phyloP scores from a whole-genome alignment of 2,888 invertebrate species.

The Clistopyga incitator region DNA sequence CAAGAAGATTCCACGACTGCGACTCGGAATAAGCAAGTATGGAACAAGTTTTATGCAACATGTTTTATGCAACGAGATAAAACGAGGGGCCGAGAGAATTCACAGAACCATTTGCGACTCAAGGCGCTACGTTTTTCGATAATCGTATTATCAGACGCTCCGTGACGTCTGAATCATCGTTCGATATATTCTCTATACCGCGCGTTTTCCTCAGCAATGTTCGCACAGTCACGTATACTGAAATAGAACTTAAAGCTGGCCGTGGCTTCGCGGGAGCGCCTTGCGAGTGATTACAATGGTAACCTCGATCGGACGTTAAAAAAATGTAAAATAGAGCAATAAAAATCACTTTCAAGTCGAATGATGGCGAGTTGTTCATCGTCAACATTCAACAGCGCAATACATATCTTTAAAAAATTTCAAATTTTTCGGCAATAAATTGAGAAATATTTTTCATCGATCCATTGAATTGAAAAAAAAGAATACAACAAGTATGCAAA shows the following conservation, averaged over 20 bases:
- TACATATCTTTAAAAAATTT: not conserved
- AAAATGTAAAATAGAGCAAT: not conserved
- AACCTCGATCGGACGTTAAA: not conserved
- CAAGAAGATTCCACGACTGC: not conserved
- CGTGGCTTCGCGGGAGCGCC: constrained; percentile 59
- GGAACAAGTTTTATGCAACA: constrained; percentile 36
- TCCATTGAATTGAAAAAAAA: not conserved
- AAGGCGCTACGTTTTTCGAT: constrained; percentile 28
- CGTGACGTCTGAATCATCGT: constrained; percentile 25
- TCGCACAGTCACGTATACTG: constrained; percentile 47
- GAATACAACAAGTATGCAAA: not conserved
- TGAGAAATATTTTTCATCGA: not conserved
- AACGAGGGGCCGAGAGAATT: constrained; percentile 15
- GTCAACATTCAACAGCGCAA: no score
- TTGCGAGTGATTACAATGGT: constrained; percentile 33
- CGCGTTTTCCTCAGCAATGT: constrained; percentile 53
- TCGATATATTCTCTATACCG: constrained; percentile 32
- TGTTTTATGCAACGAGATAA: constrained; percentile 60
- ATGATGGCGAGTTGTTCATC: not conserved
- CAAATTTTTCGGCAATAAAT: not conserved
- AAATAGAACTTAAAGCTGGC: constrained; percentile 64
- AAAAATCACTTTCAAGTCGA: not conserved
- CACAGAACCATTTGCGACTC: constrained; percentile 3
- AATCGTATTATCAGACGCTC: constrained; percentile 16
- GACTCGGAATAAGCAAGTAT: constrained; percentile 4